Evolutionary conservation across 2,113 vertebrate genomes (phyloP), one percentile per base, ranked within the genome.

Genomic region (Rhea pennata): DNA sequence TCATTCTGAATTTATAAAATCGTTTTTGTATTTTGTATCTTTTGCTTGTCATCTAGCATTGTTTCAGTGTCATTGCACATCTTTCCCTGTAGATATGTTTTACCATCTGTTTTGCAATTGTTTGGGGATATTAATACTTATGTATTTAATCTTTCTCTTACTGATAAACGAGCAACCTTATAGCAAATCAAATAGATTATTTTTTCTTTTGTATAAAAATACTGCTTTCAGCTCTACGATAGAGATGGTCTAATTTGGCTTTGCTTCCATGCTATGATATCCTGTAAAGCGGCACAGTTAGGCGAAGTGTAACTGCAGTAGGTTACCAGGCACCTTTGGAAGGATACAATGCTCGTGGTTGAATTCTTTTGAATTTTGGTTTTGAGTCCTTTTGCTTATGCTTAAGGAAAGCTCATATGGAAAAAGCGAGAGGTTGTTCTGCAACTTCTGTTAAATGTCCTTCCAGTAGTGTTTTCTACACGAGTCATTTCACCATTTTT

Each of bases 311-410:
- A 12, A 27, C 58, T 85, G 24, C 86, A 36, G 39, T 10, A 23
- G 23, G 67, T 54, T 54, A 24, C 29, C 42, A 26, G 69, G 3
- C 10, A 6, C 40, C 48, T 66, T 48, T 27, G 76, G 72, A 4
- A 6, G 4, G 0, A 0, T 2, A 5, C 59, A 22, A n/a, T 54
- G 65, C 27, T 36, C 2, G 36, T 36, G 6, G 36, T 36, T 39
- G 29, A 90, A 48, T 88, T 71, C 7, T 79, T 59, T 62, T 29
- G 42, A 36, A 36, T 36, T 36, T 36, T 36, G 36, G 36, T 36
- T 36, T 36, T 36, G 36, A 36, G 36, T 36, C 12, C 39, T 40
- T 46, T 20, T 12, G 9, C 2, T 50, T 54, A 1, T 6, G 12
- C 44, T 81, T 7, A 13, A 61, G 59, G 79, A 48, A 19, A 48